Percentiles rank a stretch among this genome's conserved stretches.
phyloP scores from a whole-genome alignment of 1,140 invertebrate species.

The Andricus grossulariae region DNA sequence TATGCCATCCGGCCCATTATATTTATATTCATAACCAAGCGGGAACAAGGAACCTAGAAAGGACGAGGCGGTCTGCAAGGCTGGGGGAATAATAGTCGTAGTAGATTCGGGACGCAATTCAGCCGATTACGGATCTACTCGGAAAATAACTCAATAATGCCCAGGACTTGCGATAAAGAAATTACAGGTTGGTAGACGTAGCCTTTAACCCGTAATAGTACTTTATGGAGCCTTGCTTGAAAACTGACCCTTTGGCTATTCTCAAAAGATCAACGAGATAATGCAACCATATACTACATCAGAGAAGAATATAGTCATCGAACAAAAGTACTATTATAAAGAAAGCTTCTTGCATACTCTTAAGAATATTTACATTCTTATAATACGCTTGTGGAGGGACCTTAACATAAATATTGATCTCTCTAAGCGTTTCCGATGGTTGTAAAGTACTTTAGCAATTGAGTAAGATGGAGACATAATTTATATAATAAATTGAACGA shows the following conservation, averaged over 20 bases:
- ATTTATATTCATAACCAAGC: conserved; percentile 58
- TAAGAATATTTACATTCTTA: conserved; percentile 18
- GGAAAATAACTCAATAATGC: conserved; percentile 35
- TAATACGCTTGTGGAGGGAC: conserved; percentile 1
- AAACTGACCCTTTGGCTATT: conserved; percentile 29
- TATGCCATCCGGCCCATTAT: conserved; percentile 46
- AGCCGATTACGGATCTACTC: conserved; percentile 30
- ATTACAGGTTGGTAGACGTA: conserved; percentile 29
- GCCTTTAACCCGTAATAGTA: conserved; percentile 26
- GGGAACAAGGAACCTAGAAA: conserved; percentile 39
- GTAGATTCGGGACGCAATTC: conserved; percentile 35
- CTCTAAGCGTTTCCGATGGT: neutral
- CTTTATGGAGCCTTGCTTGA: conserved; percentile 9
- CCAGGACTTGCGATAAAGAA: conserved; percentile 26
- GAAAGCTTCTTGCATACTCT: conserved; percentile 8
- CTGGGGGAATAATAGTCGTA: conserved; percentile 35
- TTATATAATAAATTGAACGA: conserved; percentile 1
- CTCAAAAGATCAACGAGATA: conserved; percentile 14
- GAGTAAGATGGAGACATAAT: neutral
- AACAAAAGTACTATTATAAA: conserved; percentile 25
- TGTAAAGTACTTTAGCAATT: conserved; percentile 13
- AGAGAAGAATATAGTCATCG: conserved; percentile 17
- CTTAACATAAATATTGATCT: conserved; percentile 25
- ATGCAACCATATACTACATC: neutral
- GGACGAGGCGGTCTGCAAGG: conserved; percentile 34